phyloP scores from a whole-genome alignment of 2,113 vertebrate genomes.

The Perca fluviatilis region DNA sequence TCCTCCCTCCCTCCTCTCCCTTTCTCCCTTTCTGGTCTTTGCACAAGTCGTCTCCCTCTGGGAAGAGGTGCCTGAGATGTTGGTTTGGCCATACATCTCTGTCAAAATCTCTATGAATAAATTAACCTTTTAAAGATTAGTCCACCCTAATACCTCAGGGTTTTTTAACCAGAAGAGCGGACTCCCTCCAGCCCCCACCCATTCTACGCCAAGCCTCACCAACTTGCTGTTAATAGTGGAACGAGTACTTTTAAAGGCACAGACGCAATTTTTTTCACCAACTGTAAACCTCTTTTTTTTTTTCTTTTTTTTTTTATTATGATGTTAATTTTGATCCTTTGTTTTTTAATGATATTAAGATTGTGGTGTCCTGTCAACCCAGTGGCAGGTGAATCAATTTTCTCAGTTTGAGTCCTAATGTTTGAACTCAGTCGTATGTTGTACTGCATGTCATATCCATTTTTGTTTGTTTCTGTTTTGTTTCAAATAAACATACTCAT shows the following conservation, averaged over 20 bases:
- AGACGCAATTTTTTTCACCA: constrained; percentile 12
- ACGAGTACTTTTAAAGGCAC: constrained; percentile 76
- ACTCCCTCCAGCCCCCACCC: constrained; percentile 70
- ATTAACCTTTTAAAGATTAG: constrained; percentile 99
- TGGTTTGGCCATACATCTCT: constrained; percentile 96
- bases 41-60: constrained; percentile 87
- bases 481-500: neutral
- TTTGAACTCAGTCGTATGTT: neutral
- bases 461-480: neutral
- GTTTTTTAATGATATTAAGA: neutral
- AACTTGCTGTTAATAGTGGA: constrained; percentile 76
- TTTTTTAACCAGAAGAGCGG: constrained; percentile 92
- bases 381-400: neutral
- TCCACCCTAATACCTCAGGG: constrained; percentile 97
- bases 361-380: neutral
- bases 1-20: constrained; percentile 28
- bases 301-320: neutral
- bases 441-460: neutral
- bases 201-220: constrained; percentile 80
- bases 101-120: constrained; percentile 99
- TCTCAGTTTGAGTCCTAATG: neutral
- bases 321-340: neutral
- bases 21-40: constrained; percentile 79
- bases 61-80: constrained; percentile 92
- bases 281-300: neutral